phyloP scores from a whole-genome alignment of 2,113 vertebrate genomes.

The Festucalex cinctus region DNA sequence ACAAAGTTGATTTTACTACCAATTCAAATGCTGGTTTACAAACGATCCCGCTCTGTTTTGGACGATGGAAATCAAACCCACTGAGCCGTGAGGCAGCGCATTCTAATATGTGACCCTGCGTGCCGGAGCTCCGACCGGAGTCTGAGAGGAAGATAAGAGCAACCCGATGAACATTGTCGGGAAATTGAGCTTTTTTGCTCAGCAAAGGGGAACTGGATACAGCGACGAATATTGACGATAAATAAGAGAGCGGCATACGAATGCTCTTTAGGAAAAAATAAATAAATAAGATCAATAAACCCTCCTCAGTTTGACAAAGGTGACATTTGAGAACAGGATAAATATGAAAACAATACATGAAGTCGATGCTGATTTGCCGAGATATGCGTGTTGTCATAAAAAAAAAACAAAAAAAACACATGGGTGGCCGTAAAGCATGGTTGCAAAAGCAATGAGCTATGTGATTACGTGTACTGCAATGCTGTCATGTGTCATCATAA shows the following conservation, averaged over 20 bases:
- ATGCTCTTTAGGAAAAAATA: slow-evolving; percentile 30
- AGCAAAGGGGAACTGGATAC: slow-evolving; percentile 51
- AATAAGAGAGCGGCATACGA: slow-evolving; percentile 27
- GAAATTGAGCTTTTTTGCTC: slow-evolving; percentile 56
- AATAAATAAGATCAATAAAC: slow-evolving; percentile 39
- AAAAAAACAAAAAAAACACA: too few relatives aligned
- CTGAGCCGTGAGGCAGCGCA: slow-evolving; percentile 33
- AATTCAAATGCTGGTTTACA: slow-evolving; percentile 41
- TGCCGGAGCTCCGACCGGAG: slow-evolving; percentile 19
- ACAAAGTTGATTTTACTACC: slow-evolving; percentile 41
- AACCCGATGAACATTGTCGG: slow-evolving; percentile 53
- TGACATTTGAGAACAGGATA: slow-evolving; percentile 25
- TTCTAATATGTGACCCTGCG: slow-evolving; percentile 37
- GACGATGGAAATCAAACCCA: slow-evolving; percentile 39
- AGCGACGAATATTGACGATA: slow-evolving; percentile 25
- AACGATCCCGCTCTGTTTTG: slow-evolving; percentile 17
- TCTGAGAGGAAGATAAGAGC: slow-evolving; percentile 39
- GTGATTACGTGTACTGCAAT: slow-evolving; percentile 15
- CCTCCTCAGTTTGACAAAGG: slow-evolving; percentile 10
- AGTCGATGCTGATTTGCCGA: slow-evolving; percentile 15
- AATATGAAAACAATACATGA: slow-evolving; percentile 20
- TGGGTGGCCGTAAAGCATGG: not conserved
- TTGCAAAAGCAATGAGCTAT: slow-evolving; percentile 16
- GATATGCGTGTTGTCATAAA: not conserved
- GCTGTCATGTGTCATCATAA: slow-evolving; percentile 13